Evolutionary conservation across 2,797 vertebrate species (phyloP).

Genomic region (Tragopan temminckii): DNA sequence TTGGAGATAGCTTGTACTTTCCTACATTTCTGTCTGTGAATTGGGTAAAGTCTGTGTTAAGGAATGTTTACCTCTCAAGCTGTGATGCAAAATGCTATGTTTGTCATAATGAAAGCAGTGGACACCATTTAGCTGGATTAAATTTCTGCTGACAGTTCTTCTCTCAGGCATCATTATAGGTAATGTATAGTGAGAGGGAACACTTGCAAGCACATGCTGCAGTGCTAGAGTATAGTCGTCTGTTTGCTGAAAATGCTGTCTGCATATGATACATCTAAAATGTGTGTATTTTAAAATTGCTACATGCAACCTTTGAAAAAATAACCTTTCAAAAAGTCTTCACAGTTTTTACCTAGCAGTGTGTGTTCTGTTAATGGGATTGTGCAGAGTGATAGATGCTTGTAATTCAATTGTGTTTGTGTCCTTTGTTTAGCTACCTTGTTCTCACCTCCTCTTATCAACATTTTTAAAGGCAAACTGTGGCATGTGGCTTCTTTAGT

Average conservation of each 20-base stretch:
- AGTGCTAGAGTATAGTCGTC: neutral
- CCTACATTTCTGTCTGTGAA: neutral
- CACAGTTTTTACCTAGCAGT: neutral
- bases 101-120: neutral
- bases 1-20: neutral
- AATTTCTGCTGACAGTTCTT: neutral
- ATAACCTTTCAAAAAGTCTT: neutral
- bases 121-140: neutral
- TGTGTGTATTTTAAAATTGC: neutral
- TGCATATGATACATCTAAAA: neutral
- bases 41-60: neutral
- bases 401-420: neutral
- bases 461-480: neutral
- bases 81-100: neutral
- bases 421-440: neutral
- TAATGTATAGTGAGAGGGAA: neutral
- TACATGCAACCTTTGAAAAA: neutral
- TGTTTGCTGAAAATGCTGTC: neutral
- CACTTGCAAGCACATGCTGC: neutral
- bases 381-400: neutral
- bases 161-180: neutral
- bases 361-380: neutral
- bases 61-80: neutral
- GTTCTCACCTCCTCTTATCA: neutral
- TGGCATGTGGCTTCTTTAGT: neutral